Percentiles rank a stretch among this genome's conserved stretches.
Conservation (phyloP, 1,140 invertebrate species). For the Ylistrum balloti region DNA sequence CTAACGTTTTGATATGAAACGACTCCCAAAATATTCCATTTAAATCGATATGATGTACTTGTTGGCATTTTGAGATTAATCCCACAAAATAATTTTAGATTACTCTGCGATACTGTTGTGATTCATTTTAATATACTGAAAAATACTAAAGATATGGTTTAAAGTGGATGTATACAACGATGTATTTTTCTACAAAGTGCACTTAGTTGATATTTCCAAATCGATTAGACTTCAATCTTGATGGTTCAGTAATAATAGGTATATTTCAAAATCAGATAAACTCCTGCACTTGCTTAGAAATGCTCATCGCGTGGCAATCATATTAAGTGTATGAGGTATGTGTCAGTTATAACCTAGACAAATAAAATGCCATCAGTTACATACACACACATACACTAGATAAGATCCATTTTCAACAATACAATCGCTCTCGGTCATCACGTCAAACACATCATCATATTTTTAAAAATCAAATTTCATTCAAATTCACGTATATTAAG, state of each 20-base stretch:
- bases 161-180: neutral
- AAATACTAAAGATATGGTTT: neutral
- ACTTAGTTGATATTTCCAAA: neutral
- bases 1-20: neutral
- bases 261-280: neutral
- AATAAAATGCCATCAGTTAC: neutral
- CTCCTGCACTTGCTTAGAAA: neutral
- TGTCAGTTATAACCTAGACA: neutral
- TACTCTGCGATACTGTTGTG: neutral
- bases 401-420: neutral
- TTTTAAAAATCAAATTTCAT: neutral
- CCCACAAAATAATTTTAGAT: neutral
- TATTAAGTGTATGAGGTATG: neutral
- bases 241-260: neutral
- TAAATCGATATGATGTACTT: neutral
- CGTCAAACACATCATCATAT: neutral
- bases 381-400: neutral
- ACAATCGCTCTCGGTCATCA: neutral
- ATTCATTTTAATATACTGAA: neutral
- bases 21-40: neutral
- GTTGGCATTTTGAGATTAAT: neutral
- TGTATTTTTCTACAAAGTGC: neutral
- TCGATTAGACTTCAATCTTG: neutral
- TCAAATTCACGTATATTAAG: neutral
- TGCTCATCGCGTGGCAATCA: neutral